Percentiles rank a stretch among this genome's conserved stretches.
Conservation (phyloP, 2,113 vertebrate species). For the Natator depressus region DNA sequence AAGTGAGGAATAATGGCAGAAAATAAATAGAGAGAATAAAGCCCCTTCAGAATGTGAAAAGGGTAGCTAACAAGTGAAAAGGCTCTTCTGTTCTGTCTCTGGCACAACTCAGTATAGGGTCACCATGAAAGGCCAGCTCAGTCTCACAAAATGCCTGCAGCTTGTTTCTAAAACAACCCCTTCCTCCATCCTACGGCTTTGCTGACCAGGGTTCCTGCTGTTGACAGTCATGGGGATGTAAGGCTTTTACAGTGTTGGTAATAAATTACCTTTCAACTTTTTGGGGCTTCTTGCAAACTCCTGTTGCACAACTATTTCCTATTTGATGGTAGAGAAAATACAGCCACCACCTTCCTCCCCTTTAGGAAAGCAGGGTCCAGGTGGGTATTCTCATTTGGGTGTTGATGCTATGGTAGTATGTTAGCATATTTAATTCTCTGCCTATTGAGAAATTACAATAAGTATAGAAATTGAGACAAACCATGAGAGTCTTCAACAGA, state of each 20-base stretch:
- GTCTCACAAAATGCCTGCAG: neutral
- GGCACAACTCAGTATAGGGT: neutral
- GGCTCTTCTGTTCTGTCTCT: constrained; percentile 35
- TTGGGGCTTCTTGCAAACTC: neutral
- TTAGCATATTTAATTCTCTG: accelerated
- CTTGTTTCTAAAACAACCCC: neutral
- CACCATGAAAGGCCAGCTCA: neutral
- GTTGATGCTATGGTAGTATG: accelerated
- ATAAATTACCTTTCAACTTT: neutral
- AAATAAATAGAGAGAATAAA: constrained; percentile 10
- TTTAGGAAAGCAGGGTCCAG: accelerated
- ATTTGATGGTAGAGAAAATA: neutral
- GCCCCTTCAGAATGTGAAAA: neutral
- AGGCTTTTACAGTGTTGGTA: neutral
- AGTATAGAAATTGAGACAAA: neutral
- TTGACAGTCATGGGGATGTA: neutral
- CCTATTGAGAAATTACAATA: accelerated
- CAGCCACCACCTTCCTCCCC: accelerated
- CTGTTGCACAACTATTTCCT: accelerated
- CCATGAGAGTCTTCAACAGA: accelerated
- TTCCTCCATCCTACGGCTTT: neutral
- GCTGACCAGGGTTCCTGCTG: neutral
- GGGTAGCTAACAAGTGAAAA: neutral
- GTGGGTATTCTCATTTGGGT: accelerated
- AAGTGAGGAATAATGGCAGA: constrained; percentile 6